These are phyloP conservation scores for Scleropages formosus DNA, from an alignment of 2,797 vertebrate genomes.

Conservation along the genomic window DNA sequence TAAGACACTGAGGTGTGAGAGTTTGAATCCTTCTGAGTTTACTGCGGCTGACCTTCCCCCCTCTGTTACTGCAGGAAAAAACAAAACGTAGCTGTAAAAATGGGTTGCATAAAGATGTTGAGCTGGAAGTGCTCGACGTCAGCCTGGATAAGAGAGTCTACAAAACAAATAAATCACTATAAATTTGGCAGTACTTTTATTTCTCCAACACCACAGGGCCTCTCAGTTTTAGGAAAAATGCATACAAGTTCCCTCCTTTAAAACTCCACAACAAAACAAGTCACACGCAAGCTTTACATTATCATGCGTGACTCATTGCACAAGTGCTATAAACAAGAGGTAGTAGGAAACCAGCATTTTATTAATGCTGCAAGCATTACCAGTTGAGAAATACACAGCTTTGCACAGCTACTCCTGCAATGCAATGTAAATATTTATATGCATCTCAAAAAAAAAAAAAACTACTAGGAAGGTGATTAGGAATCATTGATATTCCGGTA, in stretches of 20 bases:
- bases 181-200: not conserved
- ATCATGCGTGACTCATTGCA: not conserved
- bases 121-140: not conserved
- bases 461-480: too few relatives aligned
- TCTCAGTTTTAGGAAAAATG: not conserved
- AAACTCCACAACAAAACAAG: not conserved
- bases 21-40: too few relatives aligned
- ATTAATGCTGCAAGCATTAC: not conserved
- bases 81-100: not conserved
- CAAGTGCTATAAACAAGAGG: not conserved
- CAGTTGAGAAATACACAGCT: too few relatives aligned
- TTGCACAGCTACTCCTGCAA: too few relatives aligned
- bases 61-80: not conserved
- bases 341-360: not conserved
- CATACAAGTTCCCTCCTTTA: not conserved
- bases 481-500: too few relatives aligned
- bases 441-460: too few relatives aligned
- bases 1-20: too few relatives aligned
- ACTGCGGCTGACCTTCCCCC: too few relatives aligned
- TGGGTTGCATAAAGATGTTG: not conserved
- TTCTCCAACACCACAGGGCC: not conserved
- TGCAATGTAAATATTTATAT: too few relatives aligned
- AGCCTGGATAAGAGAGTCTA: not conserved
- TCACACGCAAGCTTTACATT: too few relatives aligned
- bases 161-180: not conserved